Percentiles rank a stretch among this genome's conserved stretches.
Conservation (phyloP, 1,140 invertebrate species). For the Caenorhabditis remanei region DNA sequence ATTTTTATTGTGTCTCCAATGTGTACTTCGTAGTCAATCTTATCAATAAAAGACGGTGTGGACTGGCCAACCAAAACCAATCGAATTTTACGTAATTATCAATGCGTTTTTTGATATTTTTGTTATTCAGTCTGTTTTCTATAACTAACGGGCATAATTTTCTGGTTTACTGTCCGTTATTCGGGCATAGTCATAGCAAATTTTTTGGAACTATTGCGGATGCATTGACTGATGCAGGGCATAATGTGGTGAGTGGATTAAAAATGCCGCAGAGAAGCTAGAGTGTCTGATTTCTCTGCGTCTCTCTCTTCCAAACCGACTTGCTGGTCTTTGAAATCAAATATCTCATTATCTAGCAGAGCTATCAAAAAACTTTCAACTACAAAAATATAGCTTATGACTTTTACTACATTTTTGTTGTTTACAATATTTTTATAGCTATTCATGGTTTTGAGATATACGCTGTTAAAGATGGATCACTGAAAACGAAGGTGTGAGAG, state of each 20-base stretch:
- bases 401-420: too few species aligned
- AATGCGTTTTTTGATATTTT: neutral
- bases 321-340: too few species aligned
- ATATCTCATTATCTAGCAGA: too few species aligned
- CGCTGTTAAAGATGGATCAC: too few species aligned
- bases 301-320: too few species aligned
- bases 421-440: too few species aligned
- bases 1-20: too few species aligned
- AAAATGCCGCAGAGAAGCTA: neutral
- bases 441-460: too few species aligned
- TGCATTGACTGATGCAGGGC: conserved; percentile 11
- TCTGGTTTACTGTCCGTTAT: conserved; percentile 34
- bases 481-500: too few species aligned
- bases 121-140: neutral
- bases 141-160: neutral
- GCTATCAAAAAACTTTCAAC: neutral
- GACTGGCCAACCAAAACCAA: neutral
- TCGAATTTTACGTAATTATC: neutral
- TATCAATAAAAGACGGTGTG: conserved; percentile 10
- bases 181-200: conserved; percentile 34
- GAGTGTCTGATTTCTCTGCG: too few species aligned
- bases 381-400: neutral
- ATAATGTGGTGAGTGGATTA: conserved; percentile 1
- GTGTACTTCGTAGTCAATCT: conserved; percentile 3
- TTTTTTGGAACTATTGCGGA: conserved; percentile 13